Base-by-base conservation (phyloP, 30 jellyfish, hydroid and myxozoan species). In the Aurelia sp. region DNA sequence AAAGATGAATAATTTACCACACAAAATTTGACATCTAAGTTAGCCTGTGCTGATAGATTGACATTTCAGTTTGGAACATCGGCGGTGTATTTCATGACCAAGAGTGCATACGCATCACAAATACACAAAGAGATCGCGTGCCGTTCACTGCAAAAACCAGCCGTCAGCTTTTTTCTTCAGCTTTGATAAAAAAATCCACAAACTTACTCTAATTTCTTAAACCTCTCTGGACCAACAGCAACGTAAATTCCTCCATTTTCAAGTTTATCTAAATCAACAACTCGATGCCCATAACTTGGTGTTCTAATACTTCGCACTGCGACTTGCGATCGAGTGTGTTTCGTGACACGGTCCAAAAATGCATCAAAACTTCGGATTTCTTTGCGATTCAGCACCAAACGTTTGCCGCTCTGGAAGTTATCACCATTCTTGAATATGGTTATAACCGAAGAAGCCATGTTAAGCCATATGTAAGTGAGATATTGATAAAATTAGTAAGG, bases 211-310 rank as follows among this genome's bases (percentile, higher is more conserved):
- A 92, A 47, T 47, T 85, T 83, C 71, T 92, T 92, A 55, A 92
- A 92, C 55, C 90, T 81, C 67, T 92, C 98, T 8, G 90, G 88
- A 17, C 98, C 98, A 30, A 92, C 90, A 22, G 98, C 98, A 53
- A 92, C 98, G 53, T 92, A 92, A 9, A 92, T 74, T 11, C 98
- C 98, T 2, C 98, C 98, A 87, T 86, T 83, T 80, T 86, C 93
- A 40, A 92, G 27, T 37, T 82, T 79, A 40, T 92, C 98, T 35
- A 92, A 65, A 3, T 82, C 88, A 15, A 23, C 73, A 22, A 92
- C 92, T 48, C 89, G 82, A 33, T 82, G 91, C 41, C 98, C 98
- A 55, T 92, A 97, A 64, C 89, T 87, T 40, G 98, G 98, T 5
- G 98, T 92, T 33, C 98, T 19, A 44, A 92, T 74, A 17, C 96